These are phyloP conservation scores for Ctenoplectra terminalis DNA, from an alignment of 1,140 invertebrate species.

Conservation along the genomic window DNA sequence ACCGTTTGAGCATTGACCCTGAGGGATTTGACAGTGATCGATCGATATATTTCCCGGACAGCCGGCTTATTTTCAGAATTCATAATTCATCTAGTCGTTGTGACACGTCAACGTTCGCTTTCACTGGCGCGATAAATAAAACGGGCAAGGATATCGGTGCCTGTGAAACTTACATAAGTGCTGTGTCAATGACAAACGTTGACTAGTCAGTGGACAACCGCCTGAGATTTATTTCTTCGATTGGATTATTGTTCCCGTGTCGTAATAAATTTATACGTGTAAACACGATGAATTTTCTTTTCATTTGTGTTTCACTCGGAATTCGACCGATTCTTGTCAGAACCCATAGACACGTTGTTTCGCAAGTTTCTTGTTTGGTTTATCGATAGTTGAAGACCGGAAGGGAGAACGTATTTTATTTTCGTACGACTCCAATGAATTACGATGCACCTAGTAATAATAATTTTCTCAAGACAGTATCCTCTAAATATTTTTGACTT, in stretches of 20 bases:
- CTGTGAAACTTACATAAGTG: conserved; percentile 29
- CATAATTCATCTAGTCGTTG: conserved; percentile 59
- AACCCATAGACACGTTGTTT: neutral
- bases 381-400: neutral
- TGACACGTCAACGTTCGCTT: conserved; percentile 54
- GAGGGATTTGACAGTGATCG: conserved; percentile 61
- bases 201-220: conserved; percentile 21
- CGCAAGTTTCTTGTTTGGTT: neutral
- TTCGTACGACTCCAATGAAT: too few relatives aligned
- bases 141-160: conserved; percentile 43
- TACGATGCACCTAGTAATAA: too few relatives aligned
- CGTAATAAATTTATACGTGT: conserved; percentile 34
- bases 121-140: conserved; percentile 52
- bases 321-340: neutral
- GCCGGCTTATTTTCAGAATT: conserved; percentile 62
- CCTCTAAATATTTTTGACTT: too few relatives aligned
- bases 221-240: conserved; percentile 40
- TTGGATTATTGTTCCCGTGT: conserved; percentile 40
- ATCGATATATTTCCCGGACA: conserved; percentile 58
- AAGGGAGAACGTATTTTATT: neutral
- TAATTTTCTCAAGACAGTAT: too few relatives aligned
- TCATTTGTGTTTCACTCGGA: neutral
- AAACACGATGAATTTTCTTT: conserved; percentile 12
- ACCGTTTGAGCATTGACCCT: conserved; percentile 47
- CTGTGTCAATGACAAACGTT: conserved; percentile 39